Percentiles rank a stretch among this genome's conserved stretches.
These are phyloP conservation scores for Nasonia vitripennis DNA, from an alignment of 1,140 invertebrate species.

Conservation along the genomic window DNA sequence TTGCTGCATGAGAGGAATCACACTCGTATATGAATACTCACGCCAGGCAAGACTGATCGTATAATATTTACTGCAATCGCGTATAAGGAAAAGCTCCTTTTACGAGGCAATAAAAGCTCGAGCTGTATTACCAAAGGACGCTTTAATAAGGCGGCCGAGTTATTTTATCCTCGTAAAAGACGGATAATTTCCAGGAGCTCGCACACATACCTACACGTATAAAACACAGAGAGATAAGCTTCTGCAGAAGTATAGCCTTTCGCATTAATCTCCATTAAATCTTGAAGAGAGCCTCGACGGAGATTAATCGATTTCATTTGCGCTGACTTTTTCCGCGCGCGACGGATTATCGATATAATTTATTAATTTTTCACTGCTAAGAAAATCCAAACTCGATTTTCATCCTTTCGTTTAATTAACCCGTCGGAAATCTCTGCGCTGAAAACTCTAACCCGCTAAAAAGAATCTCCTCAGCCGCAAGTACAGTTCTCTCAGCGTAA, in stretches of 20 bases:
- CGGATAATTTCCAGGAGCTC: background rate
- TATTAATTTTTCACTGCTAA: slow-evolving; percentile 2
- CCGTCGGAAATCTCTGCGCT: no score
- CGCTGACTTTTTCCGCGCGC: background rate
- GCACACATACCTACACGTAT: background rate
- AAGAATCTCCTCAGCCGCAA: background rate
- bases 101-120: background rate
- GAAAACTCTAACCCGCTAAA: background rate
- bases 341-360: background rate
- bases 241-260: slow-evolving; percentile 2
- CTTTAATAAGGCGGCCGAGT: background rate
- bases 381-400: background rate
- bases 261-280: slow-evolving; percentile 59
- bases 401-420: background rate
- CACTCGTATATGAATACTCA: background rate
- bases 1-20: no score
- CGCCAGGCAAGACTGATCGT: background rate
- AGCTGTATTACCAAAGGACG: background rate
- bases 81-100: background rate
- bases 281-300: slow-evolving; percentile 43
- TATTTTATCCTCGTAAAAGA: background rate
- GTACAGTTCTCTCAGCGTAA: background rate
- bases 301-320: slow-evolving; percentile 48
- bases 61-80: background rate
- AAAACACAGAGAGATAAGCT: no score